phyloP scores from a whole-genome alignment of 2,113 vertebrate genomes.

The Hemichromis elongatus region DNA sequence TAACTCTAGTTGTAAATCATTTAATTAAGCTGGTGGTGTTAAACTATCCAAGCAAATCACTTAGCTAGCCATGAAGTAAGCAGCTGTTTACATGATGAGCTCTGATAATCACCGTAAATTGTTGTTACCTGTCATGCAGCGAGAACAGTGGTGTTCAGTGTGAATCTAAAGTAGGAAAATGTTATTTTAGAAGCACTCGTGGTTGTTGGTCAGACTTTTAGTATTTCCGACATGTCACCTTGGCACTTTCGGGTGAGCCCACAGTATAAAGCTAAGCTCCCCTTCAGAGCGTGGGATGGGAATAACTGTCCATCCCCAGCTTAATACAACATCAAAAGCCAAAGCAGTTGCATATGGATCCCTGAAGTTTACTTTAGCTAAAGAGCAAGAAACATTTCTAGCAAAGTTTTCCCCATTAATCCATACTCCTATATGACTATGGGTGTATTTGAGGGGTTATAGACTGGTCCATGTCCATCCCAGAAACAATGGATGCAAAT shows the following conservation, averaged over 20 bases:
- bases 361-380: neutral
- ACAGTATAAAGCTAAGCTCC: neutral
- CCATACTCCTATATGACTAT: neutral
- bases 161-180: neutral
- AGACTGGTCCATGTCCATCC: neutral
- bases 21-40: neutral
- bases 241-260: neutral
- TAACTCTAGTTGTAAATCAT: neutral
- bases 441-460: neutral
- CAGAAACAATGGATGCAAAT: neutral
- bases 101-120: neutral
- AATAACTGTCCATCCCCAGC: neutral
- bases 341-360: neutral
- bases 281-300: neutral
- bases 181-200: neutral
- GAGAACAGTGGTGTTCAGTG: neutral
- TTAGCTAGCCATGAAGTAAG: neutral
- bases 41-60: neutral
- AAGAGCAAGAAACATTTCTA: neutral
- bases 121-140: neutral
- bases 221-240: neutral
- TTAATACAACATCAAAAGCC: neutral
- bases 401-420: neutral
- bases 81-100: neutral
- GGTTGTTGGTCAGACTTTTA: neutral